Base-by-base conservation (phyloP, 2,888 invertebrate genomes). In the Prosopocoilus inquinatus region DNA sequence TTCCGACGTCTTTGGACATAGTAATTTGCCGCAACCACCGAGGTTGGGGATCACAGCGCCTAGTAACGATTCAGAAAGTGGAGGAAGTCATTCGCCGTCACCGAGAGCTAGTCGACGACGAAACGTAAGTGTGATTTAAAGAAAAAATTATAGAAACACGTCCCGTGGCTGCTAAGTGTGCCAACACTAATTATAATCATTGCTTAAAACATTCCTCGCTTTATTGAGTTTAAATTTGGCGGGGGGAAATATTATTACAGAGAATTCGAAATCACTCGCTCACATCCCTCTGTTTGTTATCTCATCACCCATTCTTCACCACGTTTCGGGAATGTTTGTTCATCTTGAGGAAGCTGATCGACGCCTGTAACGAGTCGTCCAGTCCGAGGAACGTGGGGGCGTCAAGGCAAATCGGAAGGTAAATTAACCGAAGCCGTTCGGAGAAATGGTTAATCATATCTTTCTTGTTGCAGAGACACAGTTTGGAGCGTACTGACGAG, bases 251-350 rank as follows among this genome's bases (percentile, higher is more conserved):
- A 28, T 13, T 13, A 64, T 83, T 82, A 39, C 84, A 90, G 86
- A 86, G 90, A 68, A 81, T 91, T 64, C 84, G 94, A 67, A 96
- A 93, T 78, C 94, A 96, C 77, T 96, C 97, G 9, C 80, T 99
- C 65, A 99, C 99, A 36, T 97, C 98, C 47, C 81, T 99, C 54
- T 99, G 99, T 80, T 86, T 99, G 66, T 84, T 99, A 54, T 97
- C 97, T 60, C 99, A 99, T 82, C 98, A 99, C 82, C 97, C 98
- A 35, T 99, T 99, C 81, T 96, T 99, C 80, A 91, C 97, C 60
- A 95, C 93, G 71, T 99, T 99, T 81, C 91, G 99, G 64, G 96
- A 98, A 82, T 96, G 97, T 81, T 86, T 99, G 67, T 93, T 92
- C 80, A 90, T 96, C 68, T 82, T 99, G 70, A 94, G 96, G 79